Evolutionary conservation across 2,888 invertebrate species (phyloP).

Genomic region (Melikaiella ostensackeni): DNA sequence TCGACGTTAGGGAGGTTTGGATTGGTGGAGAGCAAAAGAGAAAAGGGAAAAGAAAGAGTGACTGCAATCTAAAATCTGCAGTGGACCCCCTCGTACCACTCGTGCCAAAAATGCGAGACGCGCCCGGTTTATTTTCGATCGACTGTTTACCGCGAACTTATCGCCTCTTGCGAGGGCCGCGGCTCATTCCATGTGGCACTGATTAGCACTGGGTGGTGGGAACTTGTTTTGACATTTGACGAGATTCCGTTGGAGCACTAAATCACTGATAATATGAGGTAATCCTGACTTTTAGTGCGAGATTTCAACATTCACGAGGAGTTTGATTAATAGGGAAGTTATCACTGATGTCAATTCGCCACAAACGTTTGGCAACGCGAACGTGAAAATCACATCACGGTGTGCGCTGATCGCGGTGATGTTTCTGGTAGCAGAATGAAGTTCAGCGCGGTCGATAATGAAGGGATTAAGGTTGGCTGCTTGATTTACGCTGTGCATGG

Average conservation of each 20-base stretch:
- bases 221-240: constrained; percentile 13
- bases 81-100: not conserved
- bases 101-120: not conserved
- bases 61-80: constrained; percentile 7
- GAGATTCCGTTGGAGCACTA: not conserved
- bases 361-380: not conserved
- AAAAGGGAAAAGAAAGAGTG: not conserved
- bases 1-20: constrained; percentile 34
- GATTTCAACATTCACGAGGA: not conserved
- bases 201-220: constrained; percentile 8
- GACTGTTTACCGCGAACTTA: constrained; percentile 23
- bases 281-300: not conserved
- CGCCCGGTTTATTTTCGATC: constrained; percentile 26
- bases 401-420: not conserved
- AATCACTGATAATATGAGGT: constrained; percentile 8
- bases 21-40: constrained; percentile 29
- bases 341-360: not conserved
- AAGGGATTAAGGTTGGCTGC: not conserved
- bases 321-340: not conserved
- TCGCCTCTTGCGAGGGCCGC: not conserved
- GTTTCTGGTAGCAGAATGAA: not conserved
- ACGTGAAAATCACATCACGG: not conserved
- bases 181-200: constrained; percentile 36
- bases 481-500: not conserved
- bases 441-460: not conserved